These are phyloP conservation scores for Streblospio benedicti DNA, from an alignment of 1,140 invertebrate species.

Conservation along the genomic window DNA sequence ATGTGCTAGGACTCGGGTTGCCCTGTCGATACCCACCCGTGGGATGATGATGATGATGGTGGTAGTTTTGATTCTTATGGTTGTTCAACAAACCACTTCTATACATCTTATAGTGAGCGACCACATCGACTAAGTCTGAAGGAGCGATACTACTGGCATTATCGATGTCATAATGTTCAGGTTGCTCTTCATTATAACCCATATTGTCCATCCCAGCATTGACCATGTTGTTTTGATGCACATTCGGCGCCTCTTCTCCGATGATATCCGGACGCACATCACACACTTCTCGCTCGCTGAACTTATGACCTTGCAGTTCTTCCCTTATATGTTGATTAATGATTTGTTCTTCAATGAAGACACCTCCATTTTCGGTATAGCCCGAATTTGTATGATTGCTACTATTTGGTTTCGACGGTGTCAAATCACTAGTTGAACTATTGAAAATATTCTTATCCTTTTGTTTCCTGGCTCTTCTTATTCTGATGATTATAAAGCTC, in stretches of 20 bases:
- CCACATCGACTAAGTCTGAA: constrained; percentile 84
- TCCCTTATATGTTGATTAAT: constrained; percentile 53
- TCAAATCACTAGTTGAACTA: no score
- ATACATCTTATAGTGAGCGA: constrained; percentile 89
- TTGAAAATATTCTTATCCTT: no score
- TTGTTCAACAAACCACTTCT: constrained; percentile 55
- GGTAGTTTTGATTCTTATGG: neutral
- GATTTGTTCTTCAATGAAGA: constrained; percentile 29
- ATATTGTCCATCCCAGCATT: constrained; percentile 61
- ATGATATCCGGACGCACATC: constrained; percentile 75
- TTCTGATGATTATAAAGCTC: no score
- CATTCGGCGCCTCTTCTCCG: constrained; percentile 59
- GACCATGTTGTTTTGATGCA: constrained; percentile 41
- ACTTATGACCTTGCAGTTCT: constrained; percentile 59
- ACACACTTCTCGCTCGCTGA: constrained; percentile 70
- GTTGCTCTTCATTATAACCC: constrained; percentile 57
- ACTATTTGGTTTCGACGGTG: no score
- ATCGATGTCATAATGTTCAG: constrained; percentile 92
- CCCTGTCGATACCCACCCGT: constrained; percentile 4
- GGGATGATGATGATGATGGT: neutral
- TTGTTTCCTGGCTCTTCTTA: no score
- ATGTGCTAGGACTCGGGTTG: no score
- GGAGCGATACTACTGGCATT: constrained; percentile 95
- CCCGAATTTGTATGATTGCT: constrained; percentile 33
- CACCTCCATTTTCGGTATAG: constrained; percentile 40